These are phyloP conservation scores for Acropternis orthonyx DNA, from an alignment of 2,797 vertebrate genomes.

Conservation along the genomic window DNA sequence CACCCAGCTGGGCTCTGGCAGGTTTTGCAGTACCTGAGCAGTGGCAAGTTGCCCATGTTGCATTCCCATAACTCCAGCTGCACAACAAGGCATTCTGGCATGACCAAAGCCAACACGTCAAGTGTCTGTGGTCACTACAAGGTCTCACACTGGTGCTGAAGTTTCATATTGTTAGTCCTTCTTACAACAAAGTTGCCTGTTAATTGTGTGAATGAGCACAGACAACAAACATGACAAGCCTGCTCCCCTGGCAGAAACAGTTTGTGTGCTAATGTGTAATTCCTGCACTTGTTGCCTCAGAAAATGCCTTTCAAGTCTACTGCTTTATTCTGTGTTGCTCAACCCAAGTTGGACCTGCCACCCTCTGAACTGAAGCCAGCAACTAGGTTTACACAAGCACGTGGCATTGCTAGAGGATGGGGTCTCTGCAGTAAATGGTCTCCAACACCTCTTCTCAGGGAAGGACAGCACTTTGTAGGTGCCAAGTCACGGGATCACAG, in stretches of 20 bases:
- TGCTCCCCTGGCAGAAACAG: background rate
- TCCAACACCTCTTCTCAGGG: background rate
- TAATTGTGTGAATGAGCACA: background rate
- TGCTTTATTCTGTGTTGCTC: background rate
- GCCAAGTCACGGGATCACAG: background rate
- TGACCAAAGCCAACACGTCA: accelerated
- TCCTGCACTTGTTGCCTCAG: background rate
- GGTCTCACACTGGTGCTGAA: accelerated
- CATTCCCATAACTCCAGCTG: accelerated
- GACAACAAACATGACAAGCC: accelerated
- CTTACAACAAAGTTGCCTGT: background rate
- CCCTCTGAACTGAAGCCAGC: background rate
- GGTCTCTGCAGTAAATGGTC: background rate
- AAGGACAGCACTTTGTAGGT: background rate
- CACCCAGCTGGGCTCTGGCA: background rate
- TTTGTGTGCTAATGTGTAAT: background rate
- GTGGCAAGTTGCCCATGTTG: accelerated
- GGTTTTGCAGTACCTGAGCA: accelerated
- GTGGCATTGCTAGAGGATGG: accelerated
- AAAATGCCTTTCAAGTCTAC: background rate
- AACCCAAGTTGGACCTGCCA: background rate
- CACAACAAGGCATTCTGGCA: background rate
- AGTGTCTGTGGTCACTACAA: background rate
- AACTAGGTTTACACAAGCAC: background rate
- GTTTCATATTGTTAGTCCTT: background rate